Base-by-base conservation (phyloP, 1,140 invertebrate genomes). In the Theocolax elegans region DNA sequence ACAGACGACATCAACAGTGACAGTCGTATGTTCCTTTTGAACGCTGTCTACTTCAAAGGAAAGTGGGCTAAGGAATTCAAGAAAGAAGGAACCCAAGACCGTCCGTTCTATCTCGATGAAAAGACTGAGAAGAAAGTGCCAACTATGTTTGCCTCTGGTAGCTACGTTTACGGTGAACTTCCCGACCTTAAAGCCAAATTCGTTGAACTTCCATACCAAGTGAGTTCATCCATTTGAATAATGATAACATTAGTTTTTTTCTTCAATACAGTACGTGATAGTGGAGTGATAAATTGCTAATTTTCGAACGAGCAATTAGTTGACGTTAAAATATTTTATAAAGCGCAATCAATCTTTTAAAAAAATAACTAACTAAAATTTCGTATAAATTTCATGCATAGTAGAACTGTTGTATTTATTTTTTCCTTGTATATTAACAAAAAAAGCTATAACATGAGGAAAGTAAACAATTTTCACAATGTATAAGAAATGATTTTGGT, bases 1-100 rank as follows among this genome's bases (percentile, higher is more conserved):
- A 27, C 81, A 75, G 89, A 83, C 71, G 81, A 80, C 70, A 75
- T 93, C 0, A 72, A 81, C 69, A 27, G 44, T 6, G 67, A 79
- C 27, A 90, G 89, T 71, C 87, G 84, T 27, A 73, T 95, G 49
- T 89, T 96, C 15, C 87, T 96, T 0, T 87, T 94, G 0, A 97
- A 96, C 79, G 94, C 94, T 0, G 87, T 96, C 10, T 95, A 95
- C 79, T 97, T 97, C 83, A 95, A 95, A 85, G 94, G 93, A 9
- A 85, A 89, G 31, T 97, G 95, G 95, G 87, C 87, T 49, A 77
- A 86, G 0, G 87, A 90, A 23, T 96, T 96, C 72, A 88, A 93
- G 73, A 48, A 78, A 6, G 77, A 84, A 0, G 71, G 71, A 0
- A 95, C 94, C 0, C 68, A 65, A 0, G 66, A 79, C 0, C 81